Evolutionary conservation across 1,140 invertebrate species (phyloP).

Genomic region (Trypoxylus dichotomus): DNA sequence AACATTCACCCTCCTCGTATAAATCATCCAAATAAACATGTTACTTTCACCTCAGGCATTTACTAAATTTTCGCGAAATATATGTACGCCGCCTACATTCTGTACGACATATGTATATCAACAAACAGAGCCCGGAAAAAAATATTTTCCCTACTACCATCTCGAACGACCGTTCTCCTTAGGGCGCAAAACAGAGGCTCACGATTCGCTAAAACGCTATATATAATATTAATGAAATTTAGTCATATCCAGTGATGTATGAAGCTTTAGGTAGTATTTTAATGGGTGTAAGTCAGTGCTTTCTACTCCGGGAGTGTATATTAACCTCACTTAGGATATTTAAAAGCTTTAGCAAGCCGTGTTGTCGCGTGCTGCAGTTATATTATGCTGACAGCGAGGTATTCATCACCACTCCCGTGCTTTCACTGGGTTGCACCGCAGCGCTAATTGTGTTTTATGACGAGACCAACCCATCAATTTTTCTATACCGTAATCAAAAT

Average conservation of each 20-base stretch:
- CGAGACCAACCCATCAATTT: slow-evolving; percentile 35
- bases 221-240: slow-evolving; percentile 13
- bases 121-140: not conserved
- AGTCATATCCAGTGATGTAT: slow-evolving; percentile 4
- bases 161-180: not conserved
- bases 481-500: slow-evolving; percentile 33
- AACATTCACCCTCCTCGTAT: not conserved
- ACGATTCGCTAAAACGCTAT: not conserved
- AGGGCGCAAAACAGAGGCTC: not conserved
- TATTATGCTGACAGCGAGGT: slow-evolving; percentile 32
- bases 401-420: slow-evolving; percentile 36
- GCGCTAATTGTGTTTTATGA: slow-evolving; percentile 38
- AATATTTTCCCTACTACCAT: not conserved
- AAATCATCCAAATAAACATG: not conserved
- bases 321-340: slow-evolving; percentile 28
- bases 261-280: not conserved
- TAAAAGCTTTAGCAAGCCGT: not conserved
- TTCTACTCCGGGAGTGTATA: slow-evolving; percentile 21
- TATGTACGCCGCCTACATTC: not conserved
- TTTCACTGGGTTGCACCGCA: slow-evolving; percentile 35
- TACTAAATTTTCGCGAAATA: not conserved
- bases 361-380: slow-evolving; percentile 36
- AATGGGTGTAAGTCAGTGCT: slow-evolving; percentile 18
- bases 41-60: not conserved
- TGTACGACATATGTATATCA: not conserved